A percentile compares a stretch with the other conserved stretches of the same genome.
Conservation (phyloP, 2,797 vertebrate genomes). For the Falco berigora region DNA sequence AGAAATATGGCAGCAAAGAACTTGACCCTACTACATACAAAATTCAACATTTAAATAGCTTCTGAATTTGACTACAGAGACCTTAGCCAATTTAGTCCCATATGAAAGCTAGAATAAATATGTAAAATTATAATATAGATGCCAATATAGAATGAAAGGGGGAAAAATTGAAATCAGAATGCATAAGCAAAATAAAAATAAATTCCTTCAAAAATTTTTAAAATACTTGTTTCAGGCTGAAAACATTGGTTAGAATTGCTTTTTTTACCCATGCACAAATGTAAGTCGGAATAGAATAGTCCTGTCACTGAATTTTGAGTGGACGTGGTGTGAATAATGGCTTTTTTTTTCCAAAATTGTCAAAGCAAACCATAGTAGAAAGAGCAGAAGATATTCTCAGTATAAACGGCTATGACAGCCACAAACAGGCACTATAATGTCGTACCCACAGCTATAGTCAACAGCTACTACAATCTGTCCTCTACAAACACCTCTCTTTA, state of each 20-base stretch:
- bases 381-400: background rate
- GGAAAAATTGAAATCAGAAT: background rate
- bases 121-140: too few relatives aligned
- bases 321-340: background rate
- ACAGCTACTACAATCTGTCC: constrained; percentile 8
- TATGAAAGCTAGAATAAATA: background rate
- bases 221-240: background rate
- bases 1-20: background rate
- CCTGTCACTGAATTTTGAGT: background rate
- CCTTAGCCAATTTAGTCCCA: background rate
- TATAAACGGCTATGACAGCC: background rate
- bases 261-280: background rate
- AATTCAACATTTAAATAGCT: background rate
- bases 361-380: background rate
- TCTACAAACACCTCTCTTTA: background rate
- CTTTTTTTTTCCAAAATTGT: background rate
- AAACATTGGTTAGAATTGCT: background rate
- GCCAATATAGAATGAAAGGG: background rate
- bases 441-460: constrained; percentile 2
- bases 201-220: background rate
- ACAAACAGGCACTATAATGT: background rate
- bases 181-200: background rate
- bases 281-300: background rate
- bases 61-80: background rate
- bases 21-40: background rate